Conservation (phyloP, 2,113 vertebrate genomes). For the Alouatta palliata region DNA sequence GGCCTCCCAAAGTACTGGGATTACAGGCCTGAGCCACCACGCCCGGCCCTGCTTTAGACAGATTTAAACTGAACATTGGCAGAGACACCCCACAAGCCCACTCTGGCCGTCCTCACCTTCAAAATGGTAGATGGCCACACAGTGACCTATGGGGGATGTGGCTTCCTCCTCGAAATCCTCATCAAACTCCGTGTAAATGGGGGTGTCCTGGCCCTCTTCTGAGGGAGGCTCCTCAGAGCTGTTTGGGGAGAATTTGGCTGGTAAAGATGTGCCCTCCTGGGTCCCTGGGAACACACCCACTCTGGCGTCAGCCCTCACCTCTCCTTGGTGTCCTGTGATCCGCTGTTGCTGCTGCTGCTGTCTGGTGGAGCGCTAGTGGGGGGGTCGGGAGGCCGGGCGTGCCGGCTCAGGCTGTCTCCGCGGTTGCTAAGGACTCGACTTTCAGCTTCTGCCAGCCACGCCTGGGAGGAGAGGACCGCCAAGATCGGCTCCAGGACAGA, state of each 20-base stretch:
- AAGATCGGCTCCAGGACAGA: background rate
- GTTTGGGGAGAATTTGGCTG: background rate
- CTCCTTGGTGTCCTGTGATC: constrained; percentile 85
- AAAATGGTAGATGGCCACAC: constrained; percentile 93
- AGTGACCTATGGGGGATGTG: constrained; percentile 88
- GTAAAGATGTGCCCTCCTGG: accelerated
- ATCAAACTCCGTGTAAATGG: constrained; percentile 92
- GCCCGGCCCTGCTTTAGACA: background rate
- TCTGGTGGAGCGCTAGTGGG: constrained; percentile 79
- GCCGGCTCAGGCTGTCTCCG: constrained; percentile 84
- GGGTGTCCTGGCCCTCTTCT: constrained; percentile 86
- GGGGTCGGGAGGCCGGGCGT: constrained; percentile 77
- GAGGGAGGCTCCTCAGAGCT: constrained; percentile 88
- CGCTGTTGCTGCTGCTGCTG: constrained; percentile 87
- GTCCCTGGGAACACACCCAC: accelerated
- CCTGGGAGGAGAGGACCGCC: constrained; percentile 73
- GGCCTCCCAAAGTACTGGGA: too few relatives aligned
- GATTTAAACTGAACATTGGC: background rate
- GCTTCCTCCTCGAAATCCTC: constrained; percentile 93
- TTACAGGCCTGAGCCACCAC: too few relatives aligned
- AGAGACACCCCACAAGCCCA: background rate
- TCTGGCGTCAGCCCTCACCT: constrained; percentile 79
- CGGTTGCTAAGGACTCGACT: constrained; percentile 82
- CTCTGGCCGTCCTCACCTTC: constrained; percentile 82
- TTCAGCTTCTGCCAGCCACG: constrained; percentile 90